Conservation (phyloP, 35 echinoderm and acorn worm species). For the Apostichopus parvimensis region DNA sequence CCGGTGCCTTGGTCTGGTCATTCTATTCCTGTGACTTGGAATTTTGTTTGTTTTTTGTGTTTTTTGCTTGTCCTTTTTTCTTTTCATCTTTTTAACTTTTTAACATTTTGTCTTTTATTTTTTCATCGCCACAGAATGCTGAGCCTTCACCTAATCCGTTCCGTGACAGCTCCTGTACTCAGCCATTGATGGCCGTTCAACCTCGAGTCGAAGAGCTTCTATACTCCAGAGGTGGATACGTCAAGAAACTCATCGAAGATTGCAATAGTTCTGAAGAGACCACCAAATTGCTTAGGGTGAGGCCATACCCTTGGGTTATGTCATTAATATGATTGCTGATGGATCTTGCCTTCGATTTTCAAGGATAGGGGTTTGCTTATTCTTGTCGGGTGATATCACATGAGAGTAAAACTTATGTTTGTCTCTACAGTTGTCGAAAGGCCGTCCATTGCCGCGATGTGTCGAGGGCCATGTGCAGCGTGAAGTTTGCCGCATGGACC, state of each 20-base stretch:
- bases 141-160: conserved; percentile 79
- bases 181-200: conserved; percentile 90
- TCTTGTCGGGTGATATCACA: background rate
- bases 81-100: background rate
- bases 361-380: background rate
- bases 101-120: background rate
- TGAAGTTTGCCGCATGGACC: background rate
- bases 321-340: conserved; percentile 13
- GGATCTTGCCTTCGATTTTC: background rate
- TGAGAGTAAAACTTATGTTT: background rate
- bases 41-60: too few relatives aligned
- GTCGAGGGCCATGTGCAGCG: background rate
- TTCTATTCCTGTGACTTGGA: too few relatives aligned
- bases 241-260: conserved; percentile 99
- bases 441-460: background rate
- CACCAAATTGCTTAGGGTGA: conserved; percentile 88
- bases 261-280: conserved; percentile 99
- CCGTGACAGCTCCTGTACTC: conserved; percentile 71
- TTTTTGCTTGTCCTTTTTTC: too few relatives aligned
- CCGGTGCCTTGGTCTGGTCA: too few relatives aligned
- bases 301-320: background rate
- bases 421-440: background rate
- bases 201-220: conserved; percentile 87
- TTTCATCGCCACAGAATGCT: conserved; percentile 36
- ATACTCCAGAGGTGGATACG: conserved; percentile 90